phyloP scores from a whole-genome alignment of 53 echinoderm and acorn worm species.

The Patiria pectinifera region DNA sequence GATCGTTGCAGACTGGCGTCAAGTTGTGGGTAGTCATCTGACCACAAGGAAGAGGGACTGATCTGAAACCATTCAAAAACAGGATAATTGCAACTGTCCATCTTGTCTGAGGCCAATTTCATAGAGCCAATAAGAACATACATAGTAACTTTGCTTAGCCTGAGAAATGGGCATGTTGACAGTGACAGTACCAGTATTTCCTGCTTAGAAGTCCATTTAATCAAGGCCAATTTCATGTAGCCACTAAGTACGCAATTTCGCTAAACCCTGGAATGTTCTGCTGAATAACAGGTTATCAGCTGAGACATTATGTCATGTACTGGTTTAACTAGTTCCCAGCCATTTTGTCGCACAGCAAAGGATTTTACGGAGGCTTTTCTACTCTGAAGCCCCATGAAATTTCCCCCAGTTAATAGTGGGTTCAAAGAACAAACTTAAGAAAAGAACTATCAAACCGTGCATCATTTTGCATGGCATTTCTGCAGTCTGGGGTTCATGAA shows the following conservation, averaged over 20 bases:
- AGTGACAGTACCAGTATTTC: too few species aligned
- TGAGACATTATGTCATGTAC: background rate
- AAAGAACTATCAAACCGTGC: too few species aligned
- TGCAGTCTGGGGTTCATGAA: too few species aligned
- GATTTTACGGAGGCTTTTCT: too few species aligned
- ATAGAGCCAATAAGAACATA: background rate
- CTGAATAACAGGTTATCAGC: background rate
- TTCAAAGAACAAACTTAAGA: too few species aligned
- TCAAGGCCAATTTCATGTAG: background rate
- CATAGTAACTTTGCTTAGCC: too few species aligned
- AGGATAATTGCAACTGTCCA: background rate
- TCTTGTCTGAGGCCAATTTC: background rate
- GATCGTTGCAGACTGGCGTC: constrained; percentile 33
- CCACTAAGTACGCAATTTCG: background rate
- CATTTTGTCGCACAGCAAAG: background rate
- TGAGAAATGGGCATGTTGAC: too few species aligned
- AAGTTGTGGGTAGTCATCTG: constrained; percentile 48
- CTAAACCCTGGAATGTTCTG: background rate
- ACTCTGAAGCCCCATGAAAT: too few species aligned
- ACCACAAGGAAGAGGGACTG: constrained; percentile 36
- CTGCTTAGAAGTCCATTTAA: background rate
- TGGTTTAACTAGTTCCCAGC: background rate
- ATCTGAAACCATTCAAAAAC: constrained; percentile 24
- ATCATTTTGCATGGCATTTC: too few species aligned
- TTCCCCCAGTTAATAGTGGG: too few species aligned